Conservation (phyloP, 1,140 invertebrate species). For the Oryctes rhinoceros region DNA sequence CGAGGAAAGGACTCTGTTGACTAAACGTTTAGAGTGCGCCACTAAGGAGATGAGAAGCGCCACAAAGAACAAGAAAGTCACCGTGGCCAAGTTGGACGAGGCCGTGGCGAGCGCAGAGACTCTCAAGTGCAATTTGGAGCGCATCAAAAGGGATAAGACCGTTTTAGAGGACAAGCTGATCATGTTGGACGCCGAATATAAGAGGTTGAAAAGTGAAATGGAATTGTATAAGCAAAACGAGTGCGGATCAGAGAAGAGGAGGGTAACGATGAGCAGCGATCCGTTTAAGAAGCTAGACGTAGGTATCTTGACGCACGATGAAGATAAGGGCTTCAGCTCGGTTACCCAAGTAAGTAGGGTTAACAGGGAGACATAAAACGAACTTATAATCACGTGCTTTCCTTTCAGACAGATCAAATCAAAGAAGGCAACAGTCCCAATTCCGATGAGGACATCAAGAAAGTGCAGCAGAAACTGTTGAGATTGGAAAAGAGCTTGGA, state of each 20-base stretch:
- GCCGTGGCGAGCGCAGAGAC: constrained; percentile 46
- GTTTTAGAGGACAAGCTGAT: constrained; percentile 52
- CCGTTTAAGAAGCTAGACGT: neutral
- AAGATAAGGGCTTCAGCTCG: neutral
- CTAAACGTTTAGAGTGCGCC: constrained; percentile 48
- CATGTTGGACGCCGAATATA: constrained; percentile 51
- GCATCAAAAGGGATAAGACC: constrained; percentile 51
- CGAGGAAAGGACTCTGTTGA: constrained; percentile 47
- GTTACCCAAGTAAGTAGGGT: neutral
- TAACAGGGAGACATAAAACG: neutral
- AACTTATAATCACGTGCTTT: neutral
- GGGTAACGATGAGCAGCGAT: neutral
- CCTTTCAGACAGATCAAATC: constrained; percentile 8
- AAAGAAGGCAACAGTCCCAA: constrained; percentile 28
- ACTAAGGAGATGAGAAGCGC: constrained; percentile 52
- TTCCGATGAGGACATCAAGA: constrained; percentile 42
- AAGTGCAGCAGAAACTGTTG: constrained; percentile 43
- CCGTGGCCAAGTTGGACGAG: constrained; percentile 52
- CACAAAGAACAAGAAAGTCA: constrained; percentile 51
- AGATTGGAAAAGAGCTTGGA: constrained; percentile 44
- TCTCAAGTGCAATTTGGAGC: constrained; percentile 46
- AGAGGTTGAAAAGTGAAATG: constrained; percentile 50
- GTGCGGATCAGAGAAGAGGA: constrained; percentile 31
- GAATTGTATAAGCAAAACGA: constrained; percentile 44
- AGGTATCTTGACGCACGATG: too few relatives aligned